These are phyloP conservation scores for Calameuta pallipes DNA, from an alignment of 2,888 invertebrate species.

Conservation along the genomic window DNA sequence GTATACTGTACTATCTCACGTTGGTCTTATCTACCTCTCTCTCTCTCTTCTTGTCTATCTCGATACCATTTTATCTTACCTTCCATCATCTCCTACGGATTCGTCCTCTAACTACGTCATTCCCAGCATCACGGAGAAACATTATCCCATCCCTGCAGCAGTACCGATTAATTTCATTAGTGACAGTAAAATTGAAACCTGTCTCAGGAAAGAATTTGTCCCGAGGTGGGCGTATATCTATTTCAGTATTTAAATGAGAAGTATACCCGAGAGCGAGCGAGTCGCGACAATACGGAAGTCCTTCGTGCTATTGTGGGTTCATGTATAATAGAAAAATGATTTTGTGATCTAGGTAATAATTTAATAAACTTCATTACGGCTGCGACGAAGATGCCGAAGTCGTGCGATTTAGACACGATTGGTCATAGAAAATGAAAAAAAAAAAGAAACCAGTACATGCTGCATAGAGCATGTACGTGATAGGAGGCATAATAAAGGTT, in stretches of 20 bases:
- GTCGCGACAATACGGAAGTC: neutral
- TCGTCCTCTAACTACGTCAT: neutral
- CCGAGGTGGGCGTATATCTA: neutral
- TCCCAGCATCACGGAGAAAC: neutral
- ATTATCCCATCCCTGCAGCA: slow-evolving; percentile 6
- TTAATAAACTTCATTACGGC: slow-evolving; percentile 58
- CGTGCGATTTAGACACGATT: neutral
- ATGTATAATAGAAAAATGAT: slow-evolving; percentile 4
- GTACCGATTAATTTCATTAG: neutral
- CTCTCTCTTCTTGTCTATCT: neutral
- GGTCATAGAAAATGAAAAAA: neutral
- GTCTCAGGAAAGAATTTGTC: neutral
- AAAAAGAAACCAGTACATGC: neutral
- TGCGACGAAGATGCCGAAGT: slow-evolving; percentile 17
- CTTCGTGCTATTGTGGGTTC: neutral
- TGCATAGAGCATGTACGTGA: neutral
- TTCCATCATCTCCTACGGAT: neutral
- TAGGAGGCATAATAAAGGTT: neutral
- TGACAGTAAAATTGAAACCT: neutral
- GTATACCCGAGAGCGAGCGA: neutral
- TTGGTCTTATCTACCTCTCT: neutral
- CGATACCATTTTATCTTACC: neutral
- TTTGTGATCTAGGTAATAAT: slow-evolving; percentile 52
- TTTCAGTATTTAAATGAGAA: neutral
- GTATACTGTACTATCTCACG: neutral